A percentile compares a stretch with the other conserved stretches of the same genome.
phyloP scores from a whole-genome alignment of 2,797 vertebrate species.

The Pyrocephalus nanus region DNA sequence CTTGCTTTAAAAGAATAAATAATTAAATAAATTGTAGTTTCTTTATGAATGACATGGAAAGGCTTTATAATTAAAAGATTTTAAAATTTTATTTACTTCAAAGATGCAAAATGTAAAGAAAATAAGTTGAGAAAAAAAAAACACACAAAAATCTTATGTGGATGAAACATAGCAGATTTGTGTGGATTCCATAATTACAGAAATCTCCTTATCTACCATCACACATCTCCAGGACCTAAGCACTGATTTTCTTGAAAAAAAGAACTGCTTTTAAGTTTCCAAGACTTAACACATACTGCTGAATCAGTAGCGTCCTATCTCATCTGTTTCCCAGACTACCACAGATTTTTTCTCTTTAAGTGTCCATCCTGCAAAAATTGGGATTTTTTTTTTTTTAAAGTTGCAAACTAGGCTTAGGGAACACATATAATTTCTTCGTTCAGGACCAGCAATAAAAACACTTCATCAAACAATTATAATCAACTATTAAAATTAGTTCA shows the following conservation, averaged over 20 bases:
- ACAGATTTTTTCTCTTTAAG: neutral
- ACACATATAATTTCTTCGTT: neutral
- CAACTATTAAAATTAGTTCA: neutral
- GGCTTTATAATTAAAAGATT: neutral
- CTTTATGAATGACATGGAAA: neutral
- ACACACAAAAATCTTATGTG: neutral
- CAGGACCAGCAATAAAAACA: neutral
- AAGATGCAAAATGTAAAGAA: neutral
- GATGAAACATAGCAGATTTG: neutral
- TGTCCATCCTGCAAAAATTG: neutral
- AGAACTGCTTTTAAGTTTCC: neutral
- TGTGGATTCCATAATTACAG: rapidly evolving
- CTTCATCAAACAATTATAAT: neutral
- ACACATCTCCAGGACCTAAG: neutral
- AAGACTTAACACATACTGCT: neutral
- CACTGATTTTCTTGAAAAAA: neutral
- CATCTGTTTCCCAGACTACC: neutral
- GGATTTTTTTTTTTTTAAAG: neutral
- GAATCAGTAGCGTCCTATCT: neutral
- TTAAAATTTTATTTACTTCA: neutral
- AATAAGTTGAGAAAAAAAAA: rapidly evolving
- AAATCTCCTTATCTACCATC: neutral
- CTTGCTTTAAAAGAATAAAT: neutral
- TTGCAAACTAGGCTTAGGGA: neutral
- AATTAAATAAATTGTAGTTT: neutral